phyloP scores from a whole-genome alignment of 2,888 invertebrate species.

The Tupiocoris notatus region DNA sequence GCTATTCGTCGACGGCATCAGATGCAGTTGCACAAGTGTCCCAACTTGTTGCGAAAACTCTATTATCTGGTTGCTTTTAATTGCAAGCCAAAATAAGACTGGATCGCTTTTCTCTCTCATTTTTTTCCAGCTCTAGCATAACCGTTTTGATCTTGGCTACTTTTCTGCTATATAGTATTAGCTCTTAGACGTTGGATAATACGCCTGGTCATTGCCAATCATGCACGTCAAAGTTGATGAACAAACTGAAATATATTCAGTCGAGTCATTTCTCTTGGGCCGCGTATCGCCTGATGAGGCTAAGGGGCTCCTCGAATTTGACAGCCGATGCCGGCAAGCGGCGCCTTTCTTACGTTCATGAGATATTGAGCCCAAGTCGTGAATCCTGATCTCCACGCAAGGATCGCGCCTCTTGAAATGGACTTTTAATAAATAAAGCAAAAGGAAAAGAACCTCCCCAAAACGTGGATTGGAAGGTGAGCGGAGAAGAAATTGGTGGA shows the following conservation, averaged over 20 bases:
- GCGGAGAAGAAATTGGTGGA: neutral
- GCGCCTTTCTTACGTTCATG: constrained; percentile 10
- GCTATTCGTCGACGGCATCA: too few species aligned
- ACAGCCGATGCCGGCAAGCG: too few species aligned
- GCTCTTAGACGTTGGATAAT: neutral
- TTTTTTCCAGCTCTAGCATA: too few species aligned
- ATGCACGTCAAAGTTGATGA: neutral
- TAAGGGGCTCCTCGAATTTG: neutral
- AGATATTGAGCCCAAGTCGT: constrained; percentile 33
- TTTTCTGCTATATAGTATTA: too few species aligned
- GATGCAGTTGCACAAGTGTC: too few species aligned
- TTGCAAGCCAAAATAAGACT: too few species aligned
- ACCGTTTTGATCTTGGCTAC: too few species aligned
- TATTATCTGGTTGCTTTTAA: too few species aligned
- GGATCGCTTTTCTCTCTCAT: too few species aligned
- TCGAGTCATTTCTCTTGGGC: neutral
- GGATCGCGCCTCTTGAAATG: constrained; percentile 45
- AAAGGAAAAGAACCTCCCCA: constrained; percentile 8
- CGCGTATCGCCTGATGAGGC: neutral
- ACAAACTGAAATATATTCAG: neutral
- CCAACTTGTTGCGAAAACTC: too few species aligned
- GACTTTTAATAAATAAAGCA: constrained; percentile 45
- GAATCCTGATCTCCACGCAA: constrained; percentile 31
- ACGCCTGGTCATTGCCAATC: neutral
- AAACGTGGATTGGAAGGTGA: neutral